Evolutionary conservation across 2,113 vertebrate species (phyloP), one percentile per base, ranked within the genome.

Genomic region (Megaceryle maxima): DNA sequence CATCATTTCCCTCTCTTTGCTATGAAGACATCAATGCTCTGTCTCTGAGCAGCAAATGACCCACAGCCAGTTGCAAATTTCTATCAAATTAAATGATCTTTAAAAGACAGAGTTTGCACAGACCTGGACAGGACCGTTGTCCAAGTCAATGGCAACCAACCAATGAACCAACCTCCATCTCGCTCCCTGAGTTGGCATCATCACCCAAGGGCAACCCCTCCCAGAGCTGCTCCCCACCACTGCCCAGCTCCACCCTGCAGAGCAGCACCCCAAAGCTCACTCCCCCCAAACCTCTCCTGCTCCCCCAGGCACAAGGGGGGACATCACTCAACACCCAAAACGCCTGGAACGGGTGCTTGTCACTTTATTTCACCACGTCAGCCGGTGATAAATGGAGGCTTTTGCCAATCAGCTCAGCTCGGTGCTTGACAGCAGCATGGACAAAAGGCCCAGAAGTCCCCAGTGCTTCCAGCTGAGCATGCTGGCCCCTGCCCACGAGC

Each of bases 221-320:
- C 43, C 22, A 13, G 29, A 35, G 20, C 25, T 6, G 2, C 4
- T 48, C 50, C 14, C 35, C 41, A 37, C 16, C 12, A 50, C 7
- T 12, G 44, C 59, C 57, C 75, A 72, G 51, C 24, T 14, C 50
- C n/a, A 13, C 2, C 6, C 50, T 18, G 5, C 55, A 25, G 29
- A 50, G 57, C 5, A 53, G 80, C 44, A 39, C 12, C 46, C 43
- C 3, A 5, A 22, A 39, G 37, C 57, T 59, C 1, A 9, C 25
- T 10, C 35, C 46, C 22, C 17, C 6, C 62, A 16, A 18, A 37
- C 24, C 22, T 4, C 43, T 46, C 31, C 21, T 5, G 29, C 41
- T 31, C 35, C 80, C 16, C 5, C 24, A 5, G 20, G 72, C 0
- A 0, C 2, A 2, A 0, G 6, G 35, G 13, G 55, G 48, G 43